These are phyloP conservation scores for Mayetiola destructor DNA, from an alignment of 2,888 invertebrate species.

Conservation along the genomic window DNA sequence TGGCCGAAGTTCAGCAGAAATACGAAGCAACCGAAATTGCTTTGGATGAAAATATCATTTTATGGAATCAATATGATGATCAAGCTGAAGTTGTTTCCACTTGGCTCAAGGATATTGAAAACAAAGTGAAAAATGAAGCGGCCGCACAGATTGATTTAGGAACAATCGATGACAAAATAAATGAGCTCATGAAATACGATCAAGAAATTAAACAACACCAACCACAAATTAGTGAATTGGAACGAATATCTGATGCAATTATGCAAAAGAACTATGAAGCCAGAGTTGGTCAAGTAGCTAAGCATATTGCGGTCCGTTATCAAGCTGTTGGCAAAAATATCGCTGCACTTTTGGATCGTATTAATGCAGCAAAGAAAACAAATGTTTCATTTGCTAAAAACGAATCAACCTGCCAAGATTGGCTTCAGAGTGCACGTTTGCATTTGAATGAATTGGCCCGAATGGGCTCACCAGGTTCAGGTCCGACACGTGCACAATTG, in stretches of 20 bases:
- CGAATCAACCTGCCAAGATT: conserved; percentile 56
- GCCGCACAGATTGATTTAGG: conserved; percentile 53
- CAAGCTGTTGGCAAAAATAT: conserved; percentile 59
- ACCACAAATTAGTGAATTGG: conserved; percentile 50
- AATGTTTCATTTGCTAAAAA: conserved; percentile 51
- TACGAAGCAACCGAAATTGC: conserved; percentile 50
- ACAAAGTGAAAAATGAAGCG: conserved; percentile 55
- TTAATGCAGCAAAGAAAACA: conserved; percentile 55
- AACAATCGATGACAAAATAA: conserved; percentile 52
- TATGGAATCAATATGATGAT: conserved; percentile 70
- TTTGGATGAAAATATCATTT: conserved; percentile 52
- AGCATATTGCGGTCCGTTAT: conserved; percentile 61
- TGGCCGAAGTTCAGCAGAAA: conserved; percentile 52
- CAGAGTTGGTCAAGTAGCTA: conserved; percentile 64
- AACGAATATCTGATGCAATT: conserved; percentile 54
- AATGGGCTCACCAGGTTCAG: conserved; percentile 54
- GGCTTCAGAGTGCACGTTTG: conserved; percentile 61
- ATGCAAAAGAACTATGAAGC: conserved; percentile 67
- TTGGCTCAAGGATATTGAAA: conserved; percentile 70
- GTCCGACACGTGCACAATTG: conserved; percentile 60
- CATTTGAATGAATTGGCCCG: conserved; percentile 59
- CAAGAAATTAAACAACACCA: conserved; percentile 49
- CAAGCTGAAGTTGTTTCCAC: conserved; percentile 56
- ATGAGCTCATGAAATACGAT: conserved; percentile 48
- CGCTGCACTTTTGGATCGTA: conserved; percentile 51